These are phyloP conservation scores for Trematocara zebra DNA, from an alignment of 2,113 vertebrate species.

Conservation along the genomic window DNA sequence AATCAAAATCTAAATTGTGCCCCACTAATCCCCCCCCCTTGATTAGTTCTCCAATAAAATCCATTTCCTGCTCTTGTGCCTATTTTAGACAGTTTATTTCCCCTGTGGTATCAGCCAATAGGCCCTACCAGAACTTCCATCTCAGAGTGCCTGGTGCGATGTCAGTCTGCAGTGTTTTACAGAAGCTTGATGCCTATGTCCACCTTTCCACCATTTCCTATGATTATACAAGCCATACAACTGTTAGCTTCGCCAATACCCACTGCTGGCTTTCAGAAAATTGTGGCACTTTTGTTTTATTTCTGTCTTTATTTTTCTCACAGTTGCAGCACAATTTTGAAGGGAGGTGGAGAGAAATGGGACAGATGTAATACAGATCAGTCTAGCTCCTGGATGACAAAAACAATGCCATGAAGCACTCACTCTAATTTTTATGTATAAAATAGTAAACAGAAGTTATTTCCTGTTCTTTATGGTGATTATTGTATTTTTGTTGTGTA, in stretches of 20 bases:
- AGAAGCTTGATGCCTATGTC: slow-evolving; percentile 38
- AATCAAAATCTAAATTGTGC: slow-evolving; percentile 78
- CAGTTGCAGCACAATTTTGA: neutral
- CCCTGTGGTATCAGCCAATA: slow-evolving; percentile 71
- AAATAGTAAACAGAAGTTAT: neutral
- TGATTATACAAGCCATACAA: slow-evolving; percentile 32
- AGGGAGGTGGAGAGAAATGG: slow-evolving; percentile 3
- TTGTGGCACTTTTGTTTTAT: slow-evolving; percentile 5
- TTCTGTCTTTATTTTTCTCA: neutral
- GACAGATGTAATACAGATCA: slow-evolving; percentile 4
- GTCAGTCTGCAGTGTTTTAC: slow-evolving; percentile 56
- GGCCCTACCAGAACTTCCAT: slow-evolving; percentile 53
- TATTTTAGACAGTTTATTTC: slow-evolving; percentile 77
- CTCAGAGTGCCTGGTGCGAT: slow-evolving; percentile 36
- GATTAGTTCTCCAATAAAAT: slow-evolving; percentile 80
- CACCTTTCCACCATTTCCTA: slow-evolving; percentile 5
- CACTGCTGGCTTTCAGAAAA: slow-evolving; percentile 31
- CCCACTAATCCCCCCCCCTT: slow-evolving; percentile 63
- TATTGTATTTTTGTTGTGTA: neutral
- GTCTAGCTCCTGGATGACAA: neutral
- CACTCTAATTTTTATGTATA: slow-evolving; percentile 2
- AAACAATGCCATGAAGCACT: neutral
- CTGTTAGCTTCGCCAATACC: slow-evolving; percentile 35
- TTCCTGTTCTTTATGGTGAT: neutral
- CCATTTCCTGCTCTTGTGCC: slow-evolving; percentile 73